phyloP scores from a whole-genome alignment of 2,113 vertebrate genomes.

The Anoura caudifer region DNA sequence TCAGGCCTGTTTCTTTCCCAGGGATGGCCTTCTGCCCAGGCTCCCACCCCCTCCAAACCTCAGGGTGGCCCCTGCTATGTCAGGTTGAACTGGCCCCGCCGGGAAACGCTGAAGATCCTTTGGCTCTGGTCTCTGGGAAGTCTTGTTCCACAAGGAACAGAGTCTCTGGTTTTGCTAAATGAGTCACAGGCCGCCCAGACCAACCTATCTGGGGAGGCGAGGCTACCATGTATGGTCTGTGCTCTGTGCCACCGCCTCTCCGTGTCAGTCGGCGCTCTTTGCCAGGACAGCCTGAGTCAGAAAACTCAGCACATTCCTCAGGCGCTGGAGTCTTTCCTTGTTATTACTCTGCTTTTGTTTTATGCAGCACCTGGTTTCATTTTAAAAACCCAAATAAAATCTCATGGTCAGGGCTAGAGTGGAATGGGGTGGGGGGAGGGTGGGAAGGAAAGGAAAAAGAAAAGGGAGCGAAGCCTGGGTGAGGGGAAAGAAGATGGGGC shows the following conservation, averaged over 20 bases:
- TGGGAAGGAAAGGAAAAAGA: background rate
- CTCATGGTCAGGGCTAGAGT: background rate
- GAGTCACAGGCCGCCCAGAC: constrained; percentile 57
- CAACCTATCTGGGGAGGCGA: constrained; percentile 26
- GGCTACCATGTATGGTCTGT: constrained; percentile 55
- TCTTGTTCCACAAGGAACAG: constrained; percentile 22
- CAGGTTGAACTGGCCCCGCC: background rate
- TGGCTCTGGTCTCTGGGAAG: background rate
- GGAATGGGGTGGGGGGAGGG: background rate
- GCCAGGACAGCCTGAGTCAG: constrained; percentile 74
- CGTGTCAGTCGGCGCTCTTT: background rate
- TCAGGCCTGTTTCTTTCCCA: background rate
- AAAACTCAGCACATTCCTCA: constrained; percentile 69
- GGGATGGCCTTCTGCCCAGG: background rate
- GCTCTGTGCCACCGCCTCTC: constrained; percentile 51
- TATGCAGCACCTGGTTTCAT: constrained; percentile 73
- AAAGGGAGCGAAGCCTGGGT: background rate
- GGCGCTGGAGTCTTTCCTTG: constrained; percentile 49
- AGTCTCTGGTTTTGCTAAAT: background rate
- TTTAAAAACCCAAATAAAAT: constrained; percentile 69
- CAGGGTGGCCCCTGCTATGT: background rate
- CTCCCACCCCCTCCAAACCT: background rate
- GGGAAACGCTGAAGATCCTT: background rate
- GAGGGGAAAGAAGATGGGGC: background rate
- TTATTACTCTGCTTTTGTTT: constrained; percentile 65